phyloP scores from a whole-genome alignment of 2,888 invertebrate species.

The Villa cingulata region DNA sequence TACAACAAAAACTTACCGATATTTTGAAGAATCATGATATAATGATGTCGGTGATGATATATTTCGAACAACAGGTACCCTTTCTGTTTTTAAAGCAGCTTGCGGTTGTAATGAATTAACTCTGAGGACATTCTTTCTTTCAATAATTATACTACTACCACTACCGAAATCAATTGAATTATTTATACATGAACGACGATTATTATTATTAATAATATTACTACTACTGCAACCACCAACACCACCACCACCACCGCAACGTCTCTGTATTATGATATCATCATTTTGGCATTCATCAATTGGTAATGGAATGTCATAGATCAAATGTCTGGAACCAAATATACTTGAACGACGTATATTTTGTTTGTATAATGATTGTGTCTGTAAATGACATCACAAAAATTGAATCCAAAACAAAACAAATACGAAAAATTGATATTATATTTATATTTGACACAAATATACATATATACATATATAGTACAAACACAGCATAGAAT shows the following conservation, averaged over 20 bases:
- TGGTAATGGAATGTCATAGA: slow-evolving; percentile 46
- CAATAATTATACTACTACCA: background rate
- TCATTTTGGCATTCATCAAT: slow-evolving; percentile 45
- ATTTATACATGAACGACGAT: background rate
- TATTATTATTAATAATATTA: too few relatives aligned
- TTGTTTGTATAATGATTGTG: slow-evolving; percentile 31
- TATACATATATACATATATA: too few relatives aligned
- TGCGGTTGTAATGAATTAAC: slow-evolving; percentile 31
- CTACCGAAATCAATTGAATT: background rate
- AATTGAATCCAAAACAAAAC: too few relatives aligned
- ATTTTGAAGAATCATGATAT: background rate
- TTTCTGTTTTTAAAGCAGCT: slow-evolving; percentile 15
- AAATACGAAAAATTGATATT: too few relatives aligned
- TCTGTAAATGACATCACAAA: slow-evolving; percentile 15
- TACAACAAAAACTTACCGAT: background rate
- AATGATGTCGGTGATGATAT: slow-evolving; percentile 34
- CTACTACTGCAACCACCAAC: too few relatives aligned
- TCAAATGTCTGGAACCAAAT: slow-evolving; percentile 44
- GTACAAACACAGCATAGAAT: too few relatives aligned
- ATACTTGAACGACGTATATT: slow-evolving; percentile 38
- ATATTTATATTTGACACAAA: too few relatives aligned
- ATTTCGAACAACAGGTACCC: slow-evolving; percentile 37
- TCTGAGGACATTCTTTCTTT: slow-evolving; percentile 18
- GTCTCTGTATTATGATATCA: slow-evolving; percentile 33
- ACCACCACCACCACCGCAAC: too few relatives aligned